Evolutionary conservation across 2,888 invertebrate species (phyloP), one percentile per base, ranked within the genome.

Genomic region (Agapetus fuscipes): DNA sequence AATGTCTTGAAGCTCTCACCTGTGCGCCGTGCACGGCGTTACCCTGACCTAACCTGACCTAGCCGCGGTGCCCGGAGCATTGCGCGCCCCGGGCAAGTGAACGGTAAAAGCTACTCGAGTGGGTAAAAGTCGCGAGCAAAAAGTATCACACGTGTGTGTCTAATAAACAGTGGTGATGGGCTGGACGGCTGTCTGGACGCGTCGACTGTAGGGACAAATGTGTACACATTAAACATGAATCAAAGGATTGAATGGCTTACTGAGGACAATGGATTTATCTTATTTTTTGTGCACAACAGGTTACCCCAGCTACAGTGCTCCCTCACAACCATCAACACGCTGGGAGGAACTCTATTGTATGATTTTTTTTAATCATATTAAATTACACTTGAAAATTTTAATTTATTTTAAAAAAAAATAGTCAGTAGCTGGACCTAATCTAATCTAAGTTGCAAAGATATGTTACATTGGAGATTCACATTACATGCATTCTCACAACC

Each of bases 181-280:
- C 63, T 61, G 56, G 41, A 31, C 39, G 48, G 58, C 62, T 66
- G 66, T 58, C 61, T 56, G 56, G 67, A 64, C 63, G 60, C 66
- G 68, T 66, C 62, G 69, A 70, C 70, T 70, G 70, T 69, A 63
- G 70, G 66, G 67, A 70, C 65, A 70, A 70, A 68, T 61, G 59
- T 60, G 32, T 56, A 52, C 31, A 40, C 51, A 59, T 70, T 70
- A 69, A 65, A 52, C 64, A 64, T 64, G 31, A 25, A 13, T 25
- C 28, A 25, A 40, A 45, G 46, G 41, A 30, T 43, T 39, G 17
- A 48, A 46, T 37, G 46, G 48, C 48, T 46, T 41, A 42, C 15
- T 9, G 14, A 31, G n/a, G n/a, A n/a, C n/a, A n/a, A n/a, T n/a
- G n/a, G n/a, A n/a, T n/a, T n/a, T n/a, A n/a, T n/a, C n/a, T n/a